Base-by-base conservation (phyloP, 2,113 vertebrate species). In the Rhineura floridana region DNA sequence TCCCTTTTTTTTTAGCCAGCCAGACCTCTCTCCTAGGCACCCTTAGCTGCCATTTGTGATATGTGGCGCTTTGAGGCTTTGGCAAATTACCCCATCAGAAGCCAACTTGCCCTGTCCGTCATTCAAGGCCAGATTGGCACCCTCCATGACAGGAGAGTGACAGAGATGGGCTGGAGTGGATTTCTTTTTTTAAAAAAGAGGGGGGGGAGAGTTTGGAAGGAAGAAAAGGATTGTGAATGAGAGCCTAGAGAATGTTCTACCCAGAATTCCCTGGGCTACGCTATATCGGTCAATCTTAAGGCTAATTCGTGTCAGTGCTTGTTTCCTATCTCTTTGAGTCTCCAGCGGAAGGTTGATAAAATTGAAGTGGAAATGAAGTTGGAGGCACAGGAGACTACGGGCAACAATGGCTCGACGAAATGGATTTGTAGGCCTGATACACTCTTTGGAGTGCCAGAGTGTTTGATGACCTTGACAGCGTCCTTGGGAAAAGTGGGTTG, bases 301-400 rank as follows among this genome's bases (percentile, higher is more conserved):
- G 97, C 98, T 98, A 98, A 98, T 98, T 98, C 97, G 96, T 98
- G 98, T 98, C 98, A 98, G 97, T 96, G 97, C 98, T 97, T 97
- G 97, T 97, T 98, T 98, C 97, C 98, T 98, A 98, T 98, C 98
- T 98, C 97, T 97, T 96, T 97, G 96, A 98, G 95, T 98, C 97
- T 97, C 95, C 96, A 97, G 97, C 94, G 96, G 97, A 97, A 98
- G 97, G 97, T 98, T 98, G 98, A 98, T 98, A 98, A 98, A 99
- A 99, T 98, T 98, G 98, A 98, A 99, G 98, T 98, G 98, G 98
- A 98, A 98, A 99, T 98, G 98, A 98, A 99, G 98, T 98, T 97
- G 97, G 98, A 97, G 97, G 97, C 98, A 98, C 97, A 90, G 95
- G 97, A 98, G 98, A 97, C 97, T 97, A 97, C 91, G 87, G 87